These are phyloP conservation scores for Bucorvus abyssinicus DNA, from an alignment of 2,797 vertebrate genomes.

Conservation along the genomic window DNA sequence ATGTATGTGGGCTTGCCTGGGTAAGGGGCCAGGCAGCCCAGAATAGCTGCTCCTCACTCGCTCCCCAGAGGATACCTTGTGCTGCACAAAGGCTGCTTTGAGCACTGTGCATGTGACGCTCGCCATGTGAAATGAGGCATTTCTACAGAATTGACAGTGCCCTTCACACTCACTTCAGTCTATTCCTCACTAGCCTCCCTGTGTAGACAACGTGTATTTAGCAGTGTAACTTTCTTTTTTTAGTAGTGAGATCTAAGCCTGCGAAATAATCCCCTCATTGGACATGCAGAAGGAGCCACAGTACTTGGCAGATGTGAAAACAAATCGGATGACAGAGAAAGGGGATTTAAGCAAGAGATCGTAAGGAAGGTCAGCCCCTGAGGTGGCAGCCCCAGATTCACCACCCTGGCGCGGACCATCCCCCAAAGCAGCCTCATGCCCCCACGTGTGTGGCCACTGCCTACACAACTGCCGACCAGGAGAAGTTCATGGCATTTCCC, in stretches of 20 bases:
- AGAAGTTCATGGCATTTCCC: neutral
- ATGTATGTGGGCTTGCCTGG: neutral
- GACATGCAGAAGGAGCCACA: neutral
- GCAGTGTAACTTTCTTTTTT: slow-evolving; percentile 19
- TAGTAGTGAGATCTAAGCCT: slow-evolving; percentile 31
- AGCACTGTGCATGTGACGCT: neutral
- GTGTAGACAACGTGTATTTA: slow-evolving; percentile 30
- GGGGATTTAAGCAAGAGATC: neutral
- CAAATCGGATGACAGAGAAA: neutral
- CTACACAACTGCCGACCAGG: neutral
- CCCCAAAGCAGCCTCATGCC: neutral
- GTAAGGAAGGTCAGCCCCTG: neutral
- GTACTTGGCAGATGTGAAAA: slow-evolving; percentile 1
- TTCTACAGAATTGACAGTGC: slow-evolving; percentile 2
- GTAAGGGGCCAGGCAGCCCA: neutral
- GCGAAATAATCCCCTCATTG: neutral
- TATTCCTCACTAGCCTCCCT: neutral
- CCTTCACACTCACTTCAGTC: slow-evolving; percentile 33
- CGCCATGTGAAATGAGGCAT: neutral
- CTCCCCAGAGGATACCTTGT: neutral
- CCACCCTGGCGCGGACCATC: neutral
- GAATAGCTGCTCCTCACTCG: neutral
- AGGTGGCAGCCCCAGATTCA: neutral
- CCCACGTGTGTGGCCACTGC: neutral
- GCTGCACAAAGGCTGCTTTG: slow-evolving; percentile 10